phyloP scores from a whole-genome alignment of 2,113 vertebrate genomes.

The Syngnathus scovelli region DNA sequence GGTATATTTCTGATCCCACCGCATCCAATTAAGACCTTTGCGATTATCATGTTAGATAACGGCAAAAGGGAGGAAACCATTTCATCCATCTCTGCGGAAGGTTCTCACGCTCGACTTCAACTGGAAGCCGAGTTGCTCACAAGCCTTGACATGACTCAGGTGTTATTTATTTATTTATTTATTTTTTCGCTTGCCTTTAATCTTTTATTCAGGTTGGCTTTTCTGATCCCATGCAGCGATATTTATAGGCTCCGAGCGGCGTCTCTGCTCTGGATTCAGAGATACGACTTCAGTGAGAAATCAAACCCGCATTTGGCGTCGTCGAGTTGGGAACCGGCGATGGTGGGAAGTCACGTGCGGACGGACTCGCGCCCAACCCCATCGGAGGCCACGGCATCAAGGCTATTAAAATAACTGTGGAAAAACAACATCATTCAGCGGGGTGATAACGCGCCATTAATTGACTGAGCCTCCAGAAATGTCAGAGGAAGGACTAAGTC shows the following conservation, averaged over 20 bases:
- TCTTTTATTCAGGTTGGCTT: slow-evolving; percentile 2
- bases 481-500: not conserved
- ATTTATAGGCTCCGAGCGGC: not conserved
- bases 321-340: not conserved
- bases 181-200: not conserved
- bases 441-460: not conserved
- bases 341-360: not conserved
- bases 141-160: slow-evolving; percentile 1
- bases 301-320: not conserved
- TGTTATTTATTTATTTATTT: not conserved
- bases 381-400: not conserved
- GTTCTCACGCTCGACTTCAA: not conserved
- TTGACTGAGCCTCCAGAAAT: slow-evolving; percentile 3
- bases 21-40: not conserved
- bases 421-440: not conserved
- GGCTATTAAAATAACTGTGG: not conserved
- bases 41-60: not conserved
- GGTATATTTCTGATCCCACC: not conserved
- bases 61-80: not conserved
- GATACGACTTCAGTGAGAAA: not conserved
- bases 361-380: not conserved
- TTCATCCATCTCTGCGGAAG: not conserved
- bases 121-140: not conserved
- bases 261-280: not conserved
- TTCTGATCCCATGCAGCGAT: slow-evolving; percentile 2